Percentiles rank a stretch among this genome's conserved stretches.
These are phyloP conservation scores for Eospalax fontanierii DNA, from an alignment of 2,797 vertebrate species.

Conservation along the genomic window DNA sequence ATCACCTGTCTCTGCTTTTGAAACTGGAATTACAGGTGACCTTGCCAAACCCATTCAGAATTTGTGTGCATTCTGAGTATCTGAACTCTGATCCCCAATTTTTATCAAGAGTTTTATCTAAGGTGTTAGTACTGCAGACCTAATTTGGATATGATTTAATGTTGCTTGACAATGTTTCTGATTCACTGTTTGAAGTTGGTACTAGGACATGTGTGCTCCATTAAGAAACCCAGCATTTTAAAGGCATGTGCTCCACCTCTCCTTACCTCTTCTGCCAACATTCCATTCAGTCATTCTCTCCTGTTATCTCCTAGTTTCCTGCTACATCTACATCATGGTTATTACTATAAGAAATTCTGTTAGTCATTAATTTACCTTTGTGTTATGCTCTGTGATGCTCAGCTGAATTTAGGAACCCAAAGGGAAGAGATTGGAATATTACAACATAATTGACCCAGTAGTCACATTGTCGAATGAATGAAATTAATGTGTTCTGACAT, in stretches of 20 bases:
- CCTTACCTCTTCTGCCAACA: not conserved
- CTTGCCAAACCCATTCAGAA: no score
- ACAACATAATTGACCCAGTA: not conserved
- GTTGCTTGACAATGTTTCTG: not conserved
- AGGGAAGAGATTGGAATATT: not conserved
- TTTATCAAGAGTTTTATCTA: no score
- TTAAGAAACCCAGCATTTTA: not conserved
- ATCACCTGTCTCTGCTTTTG: no score
- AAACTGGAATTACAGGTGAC: no score
- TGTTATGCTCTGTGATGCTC: not conserved
- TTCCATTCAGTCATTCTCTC: accelerated
- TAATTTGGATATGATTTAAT: not conserved
- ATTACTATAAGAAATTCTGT: not conserved
- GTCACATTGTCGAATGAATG: not conserved
- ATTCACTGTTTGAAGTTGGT: not conserved
- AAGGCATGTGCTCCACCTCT: not conserved
- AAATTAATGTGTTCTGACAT: not conserved
- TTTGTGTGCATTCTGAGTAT: no score
- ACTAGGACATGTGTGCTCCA: accelerated
- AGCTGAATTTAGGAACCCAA: not conserved
- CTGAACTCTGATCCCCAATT: no score
- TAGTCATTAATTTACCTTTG: not conserved
- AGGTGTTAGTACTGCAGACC: not conserved
- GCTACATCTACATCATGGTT: no score
- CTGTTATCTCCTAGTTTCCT: not conserved